Evolutionary conservation across 2,888 invertebrate species (phyloP).

Genomic region (Trissoscelio sp.): DNA sequence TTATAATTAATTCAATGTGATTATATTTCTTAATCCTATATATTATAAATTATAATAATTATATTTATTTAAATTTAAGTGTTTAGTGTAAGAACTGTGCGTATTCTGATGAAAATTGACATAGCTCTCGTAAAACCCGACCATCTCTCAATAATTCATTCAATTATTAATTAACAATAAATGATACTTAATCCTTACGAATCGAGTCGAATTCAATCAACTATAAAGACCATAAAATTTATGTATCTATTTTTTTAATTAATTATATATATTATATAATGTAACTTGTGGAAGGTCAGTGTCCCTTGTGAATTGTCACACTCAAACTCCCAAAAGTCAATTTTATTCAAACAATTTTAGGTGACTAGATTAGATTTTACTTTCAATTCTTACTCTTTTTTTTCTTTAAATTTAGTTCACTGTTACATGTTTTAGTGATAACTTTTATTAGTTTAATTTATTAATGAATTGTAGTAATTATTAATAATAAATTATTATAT

Average conservation of each 20-base stretch:
- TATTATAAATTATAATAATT: not conserved
- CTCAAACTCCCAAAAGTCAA: not conserved
- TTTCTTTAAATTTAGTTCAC: no score
- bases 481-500: no score
- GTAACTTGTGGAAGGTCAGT: not conserved
- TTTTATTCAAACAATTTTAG: no score
- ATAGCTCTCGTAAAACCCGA: slow-evolving; percentile 11
- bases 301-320: not conserved
- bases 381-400: no score
- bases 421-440: no score
- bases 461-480: no score
- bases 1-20: not conserved
- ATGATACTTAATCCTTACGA: not conserved
- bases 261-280: not conserved
- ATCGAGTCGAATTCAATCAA: slow-evolving; percentile 3
- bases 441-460: no score
- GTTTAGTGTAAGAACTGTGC: slow-evolving; percentile 5
- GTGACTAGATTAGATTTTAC: no score
- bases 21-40: slow-evolving; percentile 2
- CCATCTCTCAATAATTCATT: slow-evolving; percentile 1
- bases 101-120: slow-evolving; percentile 29
- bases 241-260: not conserved
- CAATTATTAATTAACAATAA: slow-evolving; percentile 9
- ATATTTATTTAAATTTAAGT: not conserved
- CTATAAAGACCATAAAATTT: slow-evolving; percentile 2